Evolutionary conservation across 2,797 vertebrate species (phyloP).

Genomic region (Okamejei kenojei): DNA sequence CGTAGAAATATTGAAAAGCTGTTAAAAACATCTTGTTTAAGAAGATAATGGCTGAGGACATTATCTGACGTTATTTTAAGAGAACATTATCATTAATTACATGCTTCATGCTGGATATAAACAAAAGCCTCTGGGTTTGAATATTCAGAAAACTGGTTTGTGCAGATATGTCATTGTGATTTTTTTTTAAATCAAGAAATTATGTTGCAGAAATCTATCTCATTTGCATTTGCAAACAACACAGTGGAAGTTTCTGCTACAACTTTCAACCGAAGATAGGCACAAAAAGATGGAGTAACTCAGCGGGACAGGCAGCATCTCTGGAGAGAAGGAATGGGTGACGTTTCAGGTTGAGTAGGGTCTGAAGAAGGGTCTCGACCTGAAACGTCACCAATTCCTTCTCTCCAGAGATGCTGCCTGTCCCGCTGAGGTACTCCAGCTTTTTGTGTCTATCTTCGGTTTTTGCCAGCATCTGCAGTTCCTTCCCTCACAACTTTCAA

Average conservation of each 20-base stretch:
- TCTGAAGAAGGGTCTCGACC: too few relatives aligned
- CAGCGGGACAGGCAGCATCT: too few relatives aligned
- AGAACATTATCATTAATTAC: not conserved
- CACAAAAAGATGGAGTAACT: too few relatives aligned
- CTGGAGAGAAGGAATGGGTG: too few relatives aligned
- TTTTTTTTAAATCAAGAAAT: not conserved
- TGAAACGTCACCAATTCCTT: too few relatives aligned
- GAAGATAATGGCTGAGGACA: not conserved
- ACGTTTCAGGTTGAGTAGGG: too few relatives aligned
- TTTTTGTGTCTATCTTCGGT: too few relatives aligned
- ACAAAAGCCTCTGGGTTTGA: not conserved
- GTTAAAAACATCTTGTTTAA: not conserved
- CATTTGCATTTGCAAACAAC: not conserved
- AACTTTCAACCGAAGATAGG: not conserved
- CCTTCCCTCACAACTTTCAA: not conserved
- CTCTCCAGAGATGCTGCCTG: too few relatives aligned
- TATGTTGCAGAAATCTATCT: not conserved
- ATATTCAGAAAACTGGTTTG: not conserved
- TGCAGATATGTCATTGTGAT: not conserved
- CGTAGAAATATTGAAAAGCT: not conserved
- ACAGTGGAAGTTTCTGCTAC: not conserved
- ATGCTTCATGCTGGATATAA: not conserved
- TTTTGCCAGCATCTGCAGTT: too few relatives aligned
- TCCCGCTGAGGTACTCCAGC: too few relatives aligned
- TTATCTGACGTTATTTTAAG: not conserved